Evolutionary conservation across 1,140 invertebrate species (phyloP), one percentile per base, ranked within the genome.

Genomic region (Calephelis nemesis): DNA sequence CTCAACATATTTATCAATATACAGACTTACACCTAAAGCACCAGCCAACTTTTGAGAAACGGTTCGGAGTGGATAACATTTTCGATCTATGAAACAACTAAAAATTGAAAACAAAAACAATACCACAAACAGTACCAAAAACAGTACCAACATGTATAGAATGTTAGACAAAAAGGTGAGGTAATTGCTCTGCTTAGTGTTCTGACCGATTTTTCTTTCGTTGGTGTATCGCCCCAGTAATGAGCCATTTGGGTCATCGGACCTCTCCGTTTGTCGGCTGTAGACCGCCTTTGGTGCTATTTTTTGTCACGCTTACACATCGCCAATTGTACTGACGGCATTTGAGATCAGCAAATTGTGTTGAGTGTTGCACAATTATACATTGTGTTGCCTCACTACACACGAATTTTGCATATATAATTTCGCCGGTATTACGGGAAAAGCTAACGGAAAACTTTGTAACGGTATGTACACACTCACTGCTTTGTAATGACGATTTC

Each of bases 241-340:
- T 83, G 79, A 81, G 75, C 81, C 84, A 91, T 91, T 88, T 91
- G 81, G 88, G 86, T 91, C 88, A 91, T 88, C 88, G 88, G 88
- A 89, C 86, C 85, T 88, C 84, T 77, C 85, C 82, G 85, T 85
- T 87, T 82, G 81, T 82, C 77, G 84, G 75, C 72, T 79, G 73
- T 74, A 73, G 74, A 72, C 74, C 82, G 82, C 79, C 87, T 82
- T 77, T 81, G 84, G 78, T 82, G 80, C 74, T 72, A 86, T 88
- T 82, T 76, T 88, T 89, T 78, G 81, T 69, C 65, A 72, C 79
- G 79, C 79, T 81, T 83, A 78, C 76, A 72, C 77, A 77, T 77
- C 72, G 71, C 69, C 62, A 63, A 74, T 74, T 68, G 63, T 68
- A 70, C 70, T 19, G 50, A 42, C 48, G 65, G 68, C 30, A 52